phyloP scores from a whole-genome alignment of 2,888 invertebrate genomes.

The Microctonus aethiopoides region DNA sequence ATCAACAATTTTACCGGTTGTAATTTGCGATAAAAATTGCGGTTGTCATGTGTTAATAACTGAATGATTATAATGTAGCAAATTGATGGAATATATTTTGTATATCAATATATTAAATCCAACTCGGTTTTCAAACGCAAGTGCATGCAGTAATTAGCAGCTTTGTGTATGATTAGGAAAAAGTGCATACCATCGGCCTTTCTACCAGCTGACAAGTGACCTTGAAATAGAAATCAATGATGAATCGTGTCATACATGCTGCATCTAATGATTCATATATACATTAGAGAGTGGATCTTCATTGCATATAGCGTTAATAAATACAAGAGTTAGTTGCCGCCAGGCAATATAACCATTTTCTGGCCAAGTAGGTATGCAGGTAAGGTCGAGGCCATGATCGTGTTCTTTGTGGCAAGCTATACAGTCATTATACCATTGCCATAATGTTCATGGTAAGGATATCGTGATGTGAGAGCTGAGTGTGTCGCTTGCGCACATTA shows the following conservation, averaged over 20 bases:
- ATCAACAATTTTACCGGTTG: no score
- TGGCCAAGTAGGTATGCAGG: conserved; percentile 59
- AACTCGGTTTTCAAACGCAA: no score
- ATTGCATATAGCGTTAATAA: not conserved
- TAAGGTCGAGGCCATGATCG: conserved; percentile 55
- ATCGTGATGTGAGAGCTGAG: not conserved
- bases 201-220: conserved; percentile 28
- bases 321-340: conserved; percentile 17
- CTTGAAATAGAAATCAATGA: conserved; percentile 40
- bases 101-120: no score
- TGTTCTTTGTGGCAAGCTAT: conserved; percentile 33
- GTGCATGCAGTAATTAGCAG: no score
- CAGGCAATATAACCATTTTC: conserved; percentile 43
- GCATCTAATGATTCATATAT: conserved; percentile 33
- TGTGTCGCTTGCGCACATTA: not conserved
- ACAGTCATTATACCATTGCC: conserved; percentile 36
- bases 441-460: not conserved
- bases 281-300: not conserved
- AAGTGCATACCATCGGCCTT: conserved; percentile 18
- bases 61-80: no score
- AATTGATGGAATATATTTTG: no score
- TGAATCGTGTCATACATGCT: conserved; percentile 35
- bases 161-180: no score
- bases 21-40: no score
- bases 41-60: no score